Base-by-base conservation (phyloP, 2,797 vertebrate species). In the Hemibagrus guttatus region DNA sequence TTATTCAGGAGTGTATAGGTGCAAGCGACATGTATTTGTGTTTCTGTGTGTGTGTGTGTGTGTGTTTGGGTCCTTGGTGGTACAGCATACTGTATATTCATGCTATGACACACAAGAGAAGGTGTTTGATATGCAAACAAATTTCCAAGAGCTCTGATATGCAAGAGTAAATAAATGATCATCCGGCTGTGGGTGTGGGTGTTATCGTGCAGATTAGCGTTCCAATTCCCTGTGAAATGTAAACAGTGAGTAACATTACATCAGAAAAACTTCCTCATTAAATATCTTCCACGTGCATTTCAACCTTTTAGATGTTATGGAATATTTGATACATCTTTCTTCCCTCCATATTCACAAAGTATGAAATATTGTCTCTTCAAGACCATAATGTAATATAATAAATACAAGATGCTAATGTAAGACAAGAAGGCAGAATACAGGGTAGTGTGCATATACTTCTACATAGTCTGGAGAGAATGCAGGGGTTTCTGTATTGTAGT, bases 131-230 rank as follows among this genome's bases (percentile, higher is more conserved):
- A 46, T n/a, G 83, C 0, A 83, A 66, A 71, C 84, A 72, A 56
- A 0, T 72, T 80, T 35, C 63, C 79, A 78, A 61, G 31, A 46
- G 23, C 66, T 86, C 8, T 9, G 46, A 49, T 9, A 7, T 49
- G 46, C 46, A 49, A 49, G 35, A 49, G 5, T 6, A 49, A 49
- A 54, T 46, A 83, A 84, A 92, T 91, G 92, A 93, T 92, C 90
- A 93, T 42, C 46, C 3, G 23, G 78, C 89, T 90, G 89, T 8
- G 76, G 76, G 72, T 90, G 89, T 8, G 76, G 76, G 72, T 80
- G 39, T 84, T 56, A 54, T 56, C 31, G 6, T 23, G 68, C 13
- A 52, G 39, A 64, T 76, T 63, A 76, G 4, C 13, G n/a, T 75
- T 72, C 16, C 23, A 28, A 31, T 66, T 81, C 80, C 71, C 42